Evolutionary conservation across 2,113 vertebrate species (phyloP), one percentile per base, ranked within the genome.

Genomic region (Pogona vitticeps): DNA sequence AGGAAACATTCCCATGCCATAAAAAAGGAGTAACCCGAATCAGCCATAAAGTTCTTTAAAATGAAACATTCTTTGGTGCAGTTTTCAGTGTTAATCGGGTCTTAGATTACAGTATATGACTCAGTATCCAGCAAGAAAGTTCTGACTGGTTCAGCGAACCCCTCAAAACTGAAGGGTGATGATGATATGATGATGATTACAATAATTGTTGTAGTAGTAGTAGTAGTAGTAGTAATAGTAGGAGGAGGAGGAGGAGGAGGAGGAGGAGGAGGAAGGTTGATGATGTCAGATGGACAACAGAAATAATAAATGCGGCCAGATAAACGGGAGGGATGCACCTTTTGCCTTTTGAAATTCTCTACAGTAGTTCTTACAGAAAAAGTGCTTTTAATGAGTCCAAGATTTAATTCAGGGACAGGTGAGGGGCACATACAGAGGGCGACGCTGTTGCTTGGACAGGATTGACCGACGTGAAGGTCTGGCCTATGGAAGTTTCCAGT

Each of bases 361-460:
- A n/a, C 5, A n/a, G 12, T 80, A 71, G 52, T 18, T 58, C 42
- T 21, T 40, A 15, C 20, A 15, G 42, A 42, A 21, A 33, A 70
- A 58, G 56, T 1, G 82, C n/a, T 0, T 86, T 89, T 89, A 77
- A 82, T 26, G 26, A 67, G 21, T 26, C 38, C 28, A 59, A 33
- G 13, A 18, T 52, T 80, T 56, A 38, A 71, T 65, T 15, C 23
- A 61, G 28, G 28, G 38, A 21, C 4, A 28, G 38, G 23, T 26
- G 15, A 23, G 23, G 20, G 3, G 20, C 6, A 70, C 9, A 56
- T 18, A 40, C 21, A 20, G 78, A 33, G 59, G 0, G 40, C 65
- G 71, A 31, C 61, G 12, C 80, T 71, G 87, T 91, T 85, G 76
- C 84, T 91, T 15, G 88, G 82, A 71, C 82, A 86, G 61, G 85